Evolutionary conservation across 2,113 vertebrate genomes (phyloP).

Genomic region (Pachyramphus minor): DNA sequence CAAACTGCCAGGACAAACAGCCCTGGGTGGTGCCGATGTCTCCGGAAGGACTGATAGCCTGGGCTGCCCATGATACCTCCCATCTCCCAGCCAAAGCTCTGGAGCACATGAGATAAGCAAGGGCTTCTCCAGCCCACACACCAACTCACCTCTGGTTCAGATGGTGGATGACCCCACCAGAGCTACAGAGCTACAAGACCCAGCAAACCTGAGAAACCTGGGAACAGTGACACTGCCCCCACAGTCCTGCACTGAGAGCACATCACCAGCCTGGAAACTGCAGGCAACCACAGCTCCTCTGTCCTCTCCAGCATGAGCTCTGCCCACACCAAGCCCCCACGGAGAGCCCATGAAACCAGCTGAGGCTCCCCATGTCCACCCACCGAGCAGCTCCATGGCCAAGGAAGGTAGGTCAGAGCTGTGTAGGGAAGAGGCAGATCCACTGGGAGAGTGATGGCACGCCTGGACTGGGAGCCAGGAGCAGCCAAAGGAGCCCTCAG

Average conservation of each 20-base stretch:
- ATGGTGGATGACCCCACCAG: accelerated
- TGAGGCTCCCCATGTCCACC: accelerated
- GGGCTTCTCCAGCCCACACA: not conserved
- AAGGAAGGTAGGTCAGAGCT: accelerated
- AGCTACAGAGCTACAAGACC: accelerated
- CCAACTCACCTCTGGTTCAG: not conserved
- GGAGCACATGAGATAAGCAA: not conserved
- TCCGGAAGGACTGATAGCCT: not conserved
- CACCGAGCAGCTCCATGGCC: accelerated
- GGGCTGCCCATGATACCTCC: not conserved
- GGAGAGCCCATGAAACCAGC: accelerated
- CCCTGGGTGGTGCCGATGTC: accelerated
- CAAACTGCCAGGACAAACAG: not conserved
- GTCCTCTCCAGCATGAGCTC: not conserved
- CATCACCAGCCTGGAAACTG: accelerated
- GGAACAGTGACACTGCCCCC: accelerated
- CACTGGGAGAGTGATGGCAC: accelerated
- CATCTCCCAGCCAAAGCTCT: not conserved
- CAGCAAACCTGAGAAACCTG: accelerated
- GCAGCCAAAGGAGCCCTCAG: not conserved
- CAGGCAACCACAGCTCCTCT: accelerated
- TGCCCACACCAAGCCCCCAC: accelerated
- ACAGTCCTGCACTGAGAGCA: accelerated
- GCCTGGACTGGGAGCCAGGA: not conserved
- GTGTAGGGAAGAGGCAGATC: not conserved